Evolutionary conservation across 2,888 invertebrate species (phyloP).

Genomic region (Dryadula phaetusa): DNA sequence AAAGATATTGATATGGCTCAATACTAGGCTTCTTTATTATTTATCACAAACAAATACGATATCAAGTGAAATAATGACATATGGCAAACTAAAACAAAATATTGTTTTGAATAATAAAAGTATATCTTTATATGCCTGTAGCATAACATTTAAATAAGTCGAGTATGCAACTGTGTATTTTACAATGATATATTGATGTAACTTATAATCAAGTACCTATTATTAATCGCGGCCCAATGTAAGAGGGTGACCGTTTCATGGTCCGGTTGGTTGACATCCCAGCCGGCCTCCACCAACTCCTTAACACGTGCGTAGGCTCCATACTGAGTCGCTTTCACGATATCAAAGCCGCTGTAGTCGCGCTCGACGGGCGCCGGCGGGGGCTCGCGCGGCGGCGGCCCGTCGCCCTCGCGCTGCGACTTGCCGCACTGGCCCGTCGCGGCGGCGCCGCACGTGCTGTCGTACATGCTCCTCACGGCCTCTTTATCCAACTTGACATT

Average conservation of each 20-base stretch:
- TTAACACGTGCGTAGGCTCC: slow-evolving; percentile 93
- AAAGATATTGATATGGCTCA: no score
- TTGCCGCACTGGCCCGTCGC: slow-evolving; percentile 87
- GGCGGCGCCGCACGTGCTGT: slow-evolving; percentile 89
- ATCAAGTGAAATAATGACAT: neutral
- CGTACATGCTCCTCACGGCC: slow-evolving; percentile 82
- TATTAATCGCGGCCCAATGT: slow-evolving; percentile 99
- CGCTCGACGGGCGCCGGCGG: slow-evolving; percentile 84
- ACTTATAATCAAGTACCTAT: slow-evolving; percentile 80
- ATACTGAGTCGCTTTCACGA: slow-evolving; percentile 98
- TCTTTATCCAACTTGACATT: slow-evolving; percentile 32
- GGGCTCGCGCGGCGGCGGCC: slow-evolving; percentile 85
- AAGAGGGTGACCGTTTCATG: slow-evolving; percentile 97
- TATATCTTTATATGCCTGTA: neutral
- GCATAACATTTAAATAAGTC: neutral
- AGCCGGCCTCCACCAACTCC: slow-evolving; percentile 95
- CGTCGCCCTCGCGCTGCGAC: slow-evolving; percentile 86
- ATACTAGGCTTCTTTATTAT: no score
- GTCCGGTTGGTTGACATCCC: slow-evolving; percentile 97
- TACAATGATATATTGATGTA: neutral
- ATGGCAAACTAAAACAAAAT: neutral
- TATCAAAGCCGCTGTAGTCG: slow-evolving; percentile 93
- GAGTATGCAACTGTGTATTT: no score
- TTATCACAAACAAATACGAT: neutral
- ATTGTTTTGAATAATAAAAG: neutral